These are phyloP conservation scores for Muscicapa comitata DNA, from an alignment of 2,797 vertebrate genomes.

Conservation along the genomic window DNA sequence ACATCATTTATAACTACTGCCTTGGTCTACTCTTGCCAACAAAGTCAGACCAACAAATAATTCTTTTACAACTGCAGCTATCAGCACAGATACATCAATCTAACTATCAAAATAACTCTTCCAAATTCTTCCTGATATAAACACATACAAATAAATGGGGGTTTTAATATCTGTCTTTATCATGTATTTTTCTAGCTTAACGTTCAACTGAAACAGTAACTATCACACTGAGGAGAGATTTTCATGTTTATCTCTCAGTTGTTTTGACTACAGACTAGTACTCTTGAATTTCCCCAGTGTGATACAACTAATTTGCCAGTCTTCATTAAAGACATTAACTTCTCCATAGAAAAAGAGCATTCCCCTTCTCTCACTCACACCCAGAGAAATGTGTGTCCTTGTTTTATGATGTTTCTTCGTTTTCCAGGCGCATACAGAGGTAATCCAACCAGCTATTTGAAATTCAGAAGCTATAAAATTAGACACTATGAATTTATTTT, in stretches of 20 bases:
- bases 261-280: background rate
- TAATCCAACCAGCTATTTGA: background rate
- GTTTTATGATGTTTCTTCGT: background rate
- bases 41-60: background rate
- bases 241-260: background rate
- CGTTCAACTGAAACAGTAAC: background rate
- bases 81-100: background rate
- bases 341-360: background rate
- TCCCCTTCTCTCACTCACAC: background rate
- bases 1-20: background rate
- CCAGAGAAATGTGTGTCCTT: fast-evolving
- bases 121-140: background rate
- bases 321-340: background rate
- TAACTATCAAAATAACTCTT: background rate
- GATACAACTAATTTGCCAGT: background rate
- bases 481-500: background rate
- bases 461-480: background rate
- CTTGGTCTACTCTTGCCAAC: background rate
- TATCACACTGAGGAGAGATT: background rate
- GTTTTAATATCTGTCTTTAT: background rate
- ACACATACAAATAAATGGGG: background rate
- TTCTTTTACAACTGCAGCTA: background rate
- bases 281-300: background rate
- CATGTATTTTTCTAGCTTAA: background rate
- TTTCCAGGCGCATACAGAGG: background rate